Base-by-base conservation (phyloP, 2,888 invertebrate species). In the Lepidochitona cinerea region DNA sequence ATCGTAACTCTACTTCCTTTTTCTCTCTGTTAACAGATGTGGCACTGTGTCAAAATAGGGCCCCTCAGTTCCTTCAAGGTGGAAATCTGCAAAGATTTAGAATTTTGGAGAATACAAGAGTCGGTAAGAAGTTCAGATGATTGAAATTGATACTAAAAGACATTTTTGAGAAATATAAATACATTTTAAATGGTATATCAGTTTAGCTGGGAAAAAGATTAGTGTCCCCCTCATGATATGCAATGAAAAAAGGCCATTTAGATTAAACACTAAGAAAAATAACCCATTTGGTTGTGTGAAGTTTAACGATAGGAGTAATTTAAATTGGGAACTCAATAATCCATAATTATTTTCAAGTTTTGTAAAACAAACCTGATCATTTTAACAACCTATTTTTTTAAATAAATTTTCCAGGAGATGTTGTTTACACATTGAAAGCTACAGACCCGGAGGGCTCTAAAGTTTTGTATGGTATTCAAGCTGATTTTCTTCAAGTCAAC, bases 361-460 rank as follows among this genome's bases (percentile, higher is more conserved):
- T n/a, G n/a, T n/a, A n/a, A n/a, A n/a, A n/a, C n/a, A n/a, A n/a
- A 41, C 41, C 9, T 12, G 41, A 12, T 12, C 41, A 41, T 41
- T 49, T 49, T 49, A 49, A 18, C 7, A 49, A 49, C n/a, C 2
- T 4, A 23, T 49, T 1, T 5, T 49, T 18, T 49, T 59, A 14
- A 32, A 29, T 18, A 23, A 23, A 26, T 29, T 1, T 26, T 7
- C 23, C 53, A 75, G 75, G 73, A n/a, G 35, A 68, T 1, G n/a
- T 41, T 5, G 65, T 76, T 1, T 74, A 64, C 36, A 71, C 66
- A n/a, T 33, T 76, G 32, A n/a, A 33, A 23, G 73, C 71, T 26
- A 9, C 4, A 3, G 76, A 76, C 41, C 71, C 70, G 7, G 70
- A 68, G 14, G 71, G 67, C 0, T 37, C 37, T 3, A 33, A 66